Evolutionary conservation across 2,797 vertebrate genomes (phyloP).

Genomic region (Psittacula derbiana): DNA sequence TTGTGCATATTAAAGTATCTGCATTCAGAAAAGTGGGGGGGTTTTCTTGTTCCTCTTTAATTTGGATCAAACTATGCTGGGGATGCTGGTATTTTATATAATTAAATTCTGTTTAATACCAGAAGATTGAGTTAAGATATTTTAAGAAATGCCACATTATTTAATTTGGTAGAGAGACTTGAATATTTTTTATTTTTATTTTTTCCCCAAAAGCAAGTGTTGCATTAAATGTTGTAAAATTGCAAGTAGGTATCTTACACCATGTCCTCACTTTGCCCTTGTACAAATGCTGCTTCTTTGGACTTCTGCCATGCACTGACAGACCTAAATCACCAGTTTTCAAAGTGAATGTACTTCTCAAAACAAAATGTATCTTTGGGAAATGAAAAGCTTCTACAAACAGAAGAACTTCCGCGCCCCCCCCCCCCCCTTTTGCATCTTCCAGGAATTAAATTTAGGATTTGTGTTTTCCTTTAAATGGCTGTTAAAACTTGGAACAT

Average conservation of each 20-base stretch:
- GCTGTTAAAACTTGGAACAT: neutral
- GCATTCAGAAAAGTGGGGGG: neutral
- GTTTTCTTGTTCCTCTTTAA: neutral
- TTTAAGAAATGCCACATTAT: neutral
- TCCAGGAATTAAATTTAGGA: neutral
- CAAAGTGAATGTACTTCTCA: neutral
- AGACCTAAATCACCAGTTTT: neutral
- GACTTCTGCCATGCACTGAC: neutral
- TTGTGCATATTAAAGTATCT: neutral
- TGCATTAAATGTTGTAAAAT: neutral
- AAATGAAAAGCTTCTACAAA: neutral
- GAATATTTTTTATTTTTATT: neutral
- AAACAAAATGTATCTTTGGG: neutral
- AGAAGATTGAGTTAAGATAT: neutral
- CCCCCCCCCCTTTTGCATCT: neutral
- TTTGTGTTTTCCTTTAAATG: neutral
- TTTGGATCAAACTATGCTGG: neutral
- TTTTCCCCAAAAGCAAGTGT: neutral
- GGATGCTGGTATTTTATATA: neutral
- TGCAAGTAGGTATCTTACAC: neutral
- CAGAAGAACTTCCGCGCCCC: neutral
- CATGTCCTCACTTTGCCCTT: neutral
- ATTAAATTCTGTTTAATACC: neutral
- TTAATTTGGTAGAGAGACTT: neutral
- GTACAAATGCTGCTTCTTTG: neutral